These are phyloP conservation scores for Pelobates fuscus DNA, from an alignment of 2,113 vertebrate genomes.

Conservation along the genomic window DNA sequence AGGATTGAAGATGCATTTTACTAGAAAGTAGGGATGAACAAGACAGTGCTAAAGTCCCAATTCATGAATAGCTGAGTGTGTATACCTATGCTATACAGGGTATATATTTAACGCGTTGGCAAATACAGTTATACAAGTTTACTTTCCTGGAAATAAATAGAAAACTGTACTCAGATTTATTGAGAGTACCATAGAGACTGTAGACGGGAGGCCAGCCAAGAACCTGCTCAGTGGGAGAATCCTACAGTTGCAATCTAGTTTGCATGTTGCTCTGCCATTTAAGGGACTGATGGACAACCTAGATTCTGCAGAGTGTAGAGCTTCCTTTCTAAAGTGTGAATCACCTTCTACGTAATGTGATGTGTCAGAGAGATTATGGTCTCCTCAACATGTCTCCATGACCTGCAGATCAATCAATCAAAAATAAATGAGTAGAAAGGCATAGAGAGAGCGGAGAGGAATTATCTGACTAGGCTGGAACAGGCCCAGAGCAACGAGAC, in stretches of 20 bases:
- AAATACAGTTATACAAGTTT: neutral
- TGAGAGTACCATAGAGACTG: neutral
- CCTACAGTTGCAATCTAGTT: neutral
- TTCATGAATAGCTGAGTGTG: too few species aligned
- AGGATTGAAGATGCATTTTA: too few species aligned
- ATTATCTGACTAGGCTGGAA: constrained; percentile 22
- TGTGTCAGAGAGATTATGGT: constrained; percentile 41
- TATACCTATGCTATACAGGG: too few species aligned
- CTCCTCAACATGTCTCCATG: constrained; percentile 36
- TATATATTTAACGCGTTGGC: neutral
- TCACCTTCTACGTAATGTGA: constrained; percentile 44
- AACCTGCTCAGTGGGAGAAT: constrained; percentile 1
- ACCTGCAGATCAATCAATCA: constrained; percentile 49
- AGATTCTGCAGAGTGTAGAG: constrained; percentile 2
- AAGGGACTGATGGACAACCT: constrained; percentile 12
- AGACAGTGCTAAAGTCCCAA: too few species aligned
- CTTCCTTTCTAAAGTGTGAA: constrained; percentile 30
- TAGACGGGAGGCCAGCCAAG: constrained; percentile 3
- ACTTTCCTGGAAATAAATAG: neutral
- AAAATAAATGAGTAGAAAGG: constrained; percentile 40
- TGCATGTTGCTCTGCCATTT: constrained; percentile 17
- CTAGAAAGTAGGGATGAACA: too few species aligned
- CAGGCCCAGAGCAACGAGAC: constrained; percentile 12
- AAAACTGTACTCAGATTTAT: neutral
- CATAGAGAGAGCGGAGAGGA: constrained; percentile 20